Base-by-base conservation (phyloP, 1,140 invertebrate species). In the Acyrthosiphon pisum region DNA sequence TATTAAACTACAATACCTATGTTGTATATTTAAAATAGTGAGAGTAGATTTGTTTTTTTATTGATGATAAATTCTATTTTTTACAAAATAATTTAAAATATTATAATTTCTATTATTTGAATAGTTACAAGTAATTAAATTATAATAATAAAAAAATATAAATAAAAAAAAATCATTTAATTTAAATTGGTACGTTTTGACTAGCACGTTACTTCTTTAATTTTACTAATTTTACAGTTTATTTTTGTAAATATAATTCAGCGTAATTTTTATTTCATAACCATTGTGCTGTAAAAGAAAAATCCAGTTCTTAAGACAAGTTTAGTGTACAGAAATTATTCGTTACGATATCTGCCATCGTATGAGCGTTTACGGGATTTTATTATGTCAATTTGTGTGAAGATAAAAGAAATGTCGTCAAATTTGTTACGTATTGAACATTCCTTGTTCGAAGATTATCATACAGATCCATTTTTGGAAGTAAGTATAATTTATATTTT, bases 381-480 rank as follows among this genome's bases (percentile, higher is more conserved):
- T 26, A 37, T 92, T 37, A 26, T 53, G 20, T 84, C 35, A 53
- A 84, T 84, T 18, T 53, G 22, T 37, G 81, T 84, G 37, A 18
- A 53, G 3, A 53, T 92, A 50, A 6, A 48, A 84, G 76, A 84
- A 37, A 53, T 83, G 30, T 7, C 76, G 18, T 83, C 30, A 37
- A 50, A 83, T 50, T 84, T 84, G 37, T 30, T 84, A 83, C 91
- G 91, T 53, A 37, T 92, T 41, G 91, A 92, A 53, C 48, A 84
- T 41, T 20, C 6, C 11, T 53, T 92, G 8, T 30, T 84, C 6
- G 23, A 26, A 37, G 48, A 84, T 2, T 92, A 20, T 30, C 22
- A 35, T 41, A 92, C 91, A 90, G 8, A 23, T 30, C 14, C 6
- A 26, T 60, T 60, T 60, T 60, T 90, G 23, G 37, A 90, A 41